A percentile compares a stretch with the other conserved stretches of the same genome.
These are phyloP conservation scores for Zelostemma sp. DNA, from an alignment of 1,140 invertebrate species.

Conservation along the genomic window DNA sequence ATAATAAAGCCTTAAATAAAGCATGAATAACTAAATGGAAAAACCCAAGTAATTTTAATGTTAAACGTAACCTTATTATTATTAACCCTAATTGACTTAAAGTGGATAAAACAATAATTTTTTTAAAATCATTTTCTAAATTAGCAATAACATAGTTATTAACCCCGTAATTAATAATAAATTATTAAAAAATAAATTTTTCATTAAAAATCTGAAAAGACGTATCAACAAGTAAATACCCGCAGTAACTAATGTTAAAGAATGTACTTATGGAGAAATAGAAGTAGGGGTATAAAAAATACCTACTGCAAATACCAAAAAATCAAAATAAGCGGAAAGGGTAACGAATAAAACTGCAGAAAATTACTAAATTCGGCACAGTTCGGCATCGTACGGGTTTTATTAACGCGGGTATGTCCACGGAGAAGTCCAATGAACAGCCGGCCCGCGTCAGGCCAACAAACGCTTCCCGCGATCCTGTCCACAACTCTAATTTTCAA, in stretches of 20 bases:
- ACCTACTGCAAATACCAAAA: too few species aligned
- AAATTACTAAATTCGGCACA: too few species aligned
- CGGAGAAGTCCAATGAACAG: too few species aligned
- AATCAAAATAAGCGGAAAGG: too few species aligned
- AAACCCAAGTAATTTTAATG: conserved; percentile 69
- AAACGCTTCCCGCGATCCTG: too few species aligned
- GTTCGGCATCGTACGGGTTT: too few species aligned
- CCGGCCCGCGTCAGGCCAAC: too few species aligned
- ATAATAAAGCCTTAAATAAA: conserved; percentile 76
- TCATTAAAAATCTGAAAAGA: conserved; percentile 70
- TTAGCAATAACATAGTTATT: conserved; percentile 75
- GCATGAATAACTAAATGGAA: conserved; percentile 76
- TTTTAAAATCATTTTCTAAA: too few species aligned
- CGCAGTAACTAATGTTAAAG: conserved; percentile 80
- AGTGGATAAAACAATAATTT: conserved; percentile 80
- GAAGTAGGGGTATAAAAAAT: conserved; percentile 79
- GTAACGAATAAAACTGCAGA: too few species aligned
- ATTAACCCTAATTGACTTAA: conserved; percentile 79
- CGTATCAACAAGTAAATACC: conserved; percentile 76
- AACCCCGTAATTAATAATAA: conserved; percentile 67
- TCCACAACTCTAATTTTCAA: too few species aligned
- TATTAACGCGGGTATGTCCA: too few species aligned
- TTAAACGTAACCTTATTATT: conserved; percentile 72
- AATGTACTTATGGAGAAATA: conserved; percentile 80
- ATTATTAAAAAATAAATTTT: conserved; percentile 33